Conservation (phyloP, 2,888 invertebrate genomes). For the Cataglyphis altisquamis region DNA sequence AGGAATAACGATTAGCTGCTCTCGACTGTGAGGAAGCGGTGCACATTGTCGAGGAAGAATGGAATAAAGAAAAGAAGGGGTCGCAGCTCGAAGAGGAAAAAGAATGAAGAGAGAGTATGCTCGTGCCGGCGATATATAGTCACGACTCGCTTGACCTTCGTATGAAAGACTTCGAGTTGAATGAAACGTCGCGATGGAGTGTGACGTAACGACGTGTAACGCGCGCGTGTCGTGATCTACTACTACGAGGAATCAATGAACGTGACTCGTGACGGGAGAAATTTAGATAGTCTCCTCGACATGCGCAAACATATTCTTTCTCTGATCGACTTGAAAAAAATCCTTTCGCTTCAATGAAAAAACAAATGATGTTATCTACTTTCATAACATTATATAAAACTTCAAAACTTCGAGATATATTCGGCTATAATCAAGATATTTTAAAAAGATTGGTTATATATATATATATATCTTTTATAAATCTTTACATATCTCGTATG, state of each 20-base stretch:
- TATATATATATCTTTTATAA: too few species aligned
- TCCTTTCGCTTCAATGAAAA: neutral
- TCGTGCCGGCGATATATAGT: constrained; percentile 58
- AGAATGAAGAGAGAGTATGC: constrained; percentile 31
- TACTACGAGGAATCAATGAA: constrained; percentile 50
- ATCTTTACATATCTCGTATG: neutral
- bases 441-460: neutral
- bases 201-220: constrained; percentile 82
- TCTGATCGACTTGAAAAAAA: neutral
- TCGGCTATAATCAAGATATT: neutral
- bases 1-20: constrained; percentile 25
- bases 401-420: neutral
- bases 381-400: neutral
- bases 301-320: neutral
- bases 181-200: constrained; percentile 81
- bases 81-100: neutral
- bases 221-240: constrained; percentile 52
- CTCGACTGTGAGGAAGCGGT: constrained; percentile 10
- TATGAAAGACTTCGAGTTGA: constrained; percentile 80
- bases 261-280: constrained; percentile 25
- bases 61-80: constrained; percentile 7
- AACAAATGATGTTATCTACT: neutral
- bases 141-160: constrained; percentile 85
- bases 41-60: constrained; percentile 39
- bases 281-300: constrained; percentile 40